Conservation (phyloP, 2,888 invertebrate genomes). For the Gari tellinella region DNA sequence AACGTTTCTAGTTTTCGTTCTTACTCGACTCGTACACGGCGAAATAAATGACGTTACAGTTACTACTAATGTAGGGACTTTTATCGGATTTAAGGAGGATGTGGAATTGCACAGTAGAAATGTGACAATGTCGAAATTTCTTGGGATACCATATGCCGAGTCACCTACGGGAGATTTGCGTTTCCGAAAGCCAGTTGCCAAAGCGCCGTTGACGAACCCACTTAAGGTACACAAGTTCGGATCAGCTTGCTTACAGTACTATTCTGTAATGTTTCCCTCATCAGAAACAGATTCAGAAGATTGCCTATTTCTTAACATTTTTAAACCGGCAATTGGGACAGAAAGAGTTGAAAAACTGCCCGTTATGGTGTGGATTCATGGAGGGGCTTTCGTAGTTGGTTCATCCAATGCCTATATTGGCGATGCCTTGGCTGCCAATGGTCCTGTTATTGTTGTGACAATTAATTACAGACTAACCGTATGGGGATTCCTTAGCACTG, state of each 20-base stretch:
- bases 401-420: constrained; percentile 59
- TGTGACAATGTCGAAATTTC: constrained; percentile 30
- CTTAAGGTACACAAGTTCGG: constrained; percentile 52
- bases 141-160: constrained; percentile 68
- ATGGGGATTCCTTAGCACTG: constrained; percentile 73
- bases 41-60: not conserved
- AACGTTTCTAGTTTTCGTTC: too few species aligned
- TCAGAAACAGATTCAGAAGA: constrained; percentile 60
- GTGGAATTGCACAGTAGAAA: not conserved
- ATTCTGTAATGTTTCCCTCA: constrained; percentile 44
- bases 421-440: constrained; percentile 49
- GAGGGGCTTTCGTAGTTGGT: constrained; percentile 61
- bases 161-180: constrained; percentile 60
- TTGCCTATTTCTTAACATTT: constrained; percentile 69
- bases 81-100: constrained; percentile 3
- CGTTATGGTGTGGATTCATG: constrained; percentile 66
- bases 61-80: not conserved
- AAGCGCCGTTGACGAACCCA: constrained; percentile 5
- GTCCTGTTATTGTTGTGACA: constrained; percentile 64
- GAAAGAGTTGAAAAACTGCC: not conserved
- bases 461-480: constrained; percentile 69
- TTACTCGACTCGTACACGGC: too few species aligned
- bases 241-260: constrained; percentile 57
- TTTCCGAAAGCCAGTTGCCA: constrained; percentile 55
- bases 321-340: constrained; percentile 42